Evolutionary conservation across 2,888 invertebrate species (phyloP).

Genomic region (Eulithis prunata): DNA sequence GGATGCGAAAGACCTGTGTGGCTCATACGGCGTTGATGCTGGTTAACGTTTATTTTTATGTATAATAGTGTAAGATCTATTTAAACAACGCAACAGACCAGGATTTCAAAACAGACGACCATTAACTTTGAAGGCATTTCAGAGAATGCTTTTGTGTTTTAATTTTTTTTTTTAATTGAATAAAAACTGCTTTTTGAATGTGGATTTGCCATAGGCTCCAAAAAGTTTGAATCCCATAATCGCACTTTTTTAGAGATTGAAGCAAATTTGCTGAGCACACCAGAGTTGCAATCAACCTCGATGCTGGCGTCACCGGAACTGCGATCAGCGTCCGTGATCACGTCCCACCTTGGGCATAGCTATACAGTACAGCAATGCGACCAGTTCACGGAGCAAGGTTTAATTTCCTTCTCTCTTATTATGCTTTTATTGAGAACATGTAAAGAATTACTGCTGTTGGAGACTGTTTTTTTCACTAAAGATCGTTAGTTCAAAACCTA

Average conservation of each 20-base stretch:
- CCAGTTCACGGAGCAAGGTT: slow-evolving; percentile 19
- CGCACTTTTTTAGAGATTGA: slow-evolving; percentile 16
- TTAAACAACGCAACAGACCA: too few species aligned
- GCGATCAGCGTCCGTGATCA: slow-evolving; percentile 34
- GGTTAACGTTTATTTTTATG: slow-evolving; percentile 9
- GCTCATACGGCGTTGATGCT: slow-evolving; percentile 10
- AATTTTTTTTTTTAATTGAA: too few species aligned
- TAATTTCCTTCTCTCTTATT: not conserved
- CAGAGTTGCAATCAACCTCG: slow-evolving; percentile 26
- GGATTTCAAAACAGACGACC: too few species aligned
- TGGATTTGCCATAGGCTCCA: too few species aligned
- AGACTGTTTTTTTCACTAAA: too few species aligned
- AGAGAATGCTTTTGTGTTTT: too few species aligned
- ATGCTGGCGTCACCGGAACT: slow-evolving; percentile 32
- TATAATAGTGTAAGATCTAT: too few species aligned
- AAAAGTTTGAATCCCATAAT: too few species aligned
- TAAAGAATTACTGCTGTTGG: too few species aligned
- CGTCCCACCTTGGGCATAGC: slow-evolving; percentile 12
- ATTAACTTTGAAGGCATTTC: too few species aligned
- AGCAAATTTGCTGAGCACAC: not conserved
- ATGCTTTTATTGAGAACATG: not conserved
- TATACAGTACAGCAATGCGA: not conserved
- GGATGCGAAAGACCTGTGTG: not conserved
- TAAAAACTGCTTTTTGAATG: too few species aligned
- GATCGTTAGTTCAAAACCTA: too few species aligned